Evolutionary conservation across 2,797 vertebrate species (phyloP).

Genomic region (Chaetodon trifasciatus): DNA sequence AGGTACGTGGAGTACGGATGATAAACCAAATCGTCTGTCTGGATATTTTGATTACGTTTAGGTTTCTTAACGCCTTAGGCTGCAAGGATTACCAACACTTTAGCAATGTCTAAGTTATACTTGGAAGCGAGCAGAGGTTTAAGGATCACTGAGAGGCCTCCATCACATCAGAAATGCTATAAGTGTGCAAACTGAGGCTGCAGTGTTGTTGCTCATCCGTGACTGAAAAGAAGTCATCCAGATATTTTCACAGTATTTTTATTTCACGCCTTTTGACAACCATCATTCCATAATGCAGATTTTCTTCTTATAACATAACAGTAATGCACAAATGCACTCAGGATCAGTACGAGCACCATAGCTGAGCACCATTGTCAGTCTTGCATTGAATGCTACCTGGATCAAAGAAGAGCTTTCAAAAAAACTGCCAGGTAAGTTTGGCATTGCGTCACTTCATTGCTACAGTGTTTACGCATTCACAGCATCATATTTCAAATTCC

Average conservation of each 20-base stretch:
- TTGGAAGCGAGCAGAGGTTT: background rate
- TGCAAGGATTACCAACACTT: background rate
- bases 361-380: conserved; percentile 54
- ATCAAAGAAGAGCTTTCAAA: conserved; percentile 36
- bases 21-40: background rate
- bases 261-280: conserved; percentile 56
- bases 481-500: background rate
- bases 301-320: conserved; percentile 19
- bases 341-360: conserved; percentile 45
- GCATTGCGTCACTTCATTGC: conserved; percentile 24
- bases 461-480: conserved; percentile 40
- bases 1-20: background rate
- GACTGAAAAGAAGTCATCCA: background rate
- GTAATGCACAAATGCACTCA: conserved; percentile 36
- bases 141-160: background rate
- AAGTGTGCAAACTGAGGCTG: background rate
- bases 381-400: conserved; percentile 16
- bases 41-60: background rate
- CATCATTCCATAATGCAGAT: conserved; percentile 38
- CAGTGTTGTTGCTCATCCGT: background rate
- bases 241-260: conserved; percentile 54
- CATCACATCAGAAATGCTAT: background rate
- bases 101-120: background rate
- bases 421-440: conserved; percentile 17
- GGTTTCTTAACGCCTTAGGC: background rate